phyloP scores from a whole-genome alignment of 2,113 vertebrate species.

The Lipophrys pholis region DNA sequence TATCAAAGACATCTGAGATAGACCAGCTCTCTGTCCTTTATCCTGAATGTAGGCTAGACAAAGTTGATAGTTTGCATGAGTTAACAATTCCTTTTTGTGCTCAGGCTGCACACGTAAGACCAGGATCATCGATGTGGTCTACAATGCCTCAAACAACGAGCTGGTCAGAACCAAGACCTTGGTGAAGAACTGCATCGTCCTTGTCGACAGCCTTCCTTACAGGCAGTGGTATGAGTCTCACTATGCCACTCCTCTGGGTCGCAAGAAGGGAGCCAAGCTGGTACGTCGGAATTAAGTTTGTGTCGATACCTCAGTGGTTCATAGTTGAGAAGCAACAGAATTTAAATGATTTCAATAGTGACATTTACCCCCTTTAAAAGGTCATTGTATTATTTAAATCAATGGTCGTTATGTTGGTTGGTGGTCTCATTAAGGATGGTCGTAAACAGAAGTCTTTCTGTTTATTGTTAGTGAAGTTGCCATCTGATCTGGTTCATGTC shows the following conservation, averaged over 20 bases:
- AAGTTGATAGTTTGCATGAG: accelerated
- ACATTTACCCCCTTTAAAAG: too few species aligned
- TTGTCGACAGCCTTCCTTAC: constrained; percentile 94
- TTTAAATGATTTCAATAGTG: too few species aligned
- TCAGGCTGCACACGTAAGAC: constrained; percentile 97
- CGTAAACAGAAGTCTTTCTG: too few species aligned
- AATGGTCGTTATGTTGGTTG: too few species aligned
- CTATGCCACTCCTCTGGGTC: constrained; percentile 93
- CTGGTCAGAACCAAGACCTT: constrained; percentile 98
- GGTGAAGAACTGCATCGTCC: constrained; percentile 98
- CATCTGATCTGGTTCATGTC: constrained; percentile 44
- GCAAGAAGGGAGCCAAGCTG: constrained; percentile 98
- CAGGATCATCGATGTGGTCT: constrained; percentile 98
- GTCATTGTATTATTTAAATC: too few species aligned
- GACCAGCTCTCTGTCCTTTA: background rate
- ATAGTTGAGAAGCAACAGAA: too few species aligned
- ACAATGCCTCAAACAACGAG: constrained; percentile 99
- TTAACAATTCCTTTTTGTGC: background rate
- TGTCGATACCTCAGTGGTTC: too few species aligned
- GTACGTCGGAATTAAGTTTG: constrained; percentile 70
- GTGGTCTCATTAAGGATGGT: too few species aligned
- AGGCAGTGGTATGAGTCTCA: constrained; percentile 99
- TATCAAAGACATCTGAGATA: constrained; percentile 88
- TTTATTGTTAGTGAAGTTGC: background rate
- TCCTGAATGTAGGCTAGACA: background rate